These are phyloP conservation scores for Cylindroiulus punctatus DNA, from an alignment of 2,888 invertebrate species.

Conservation along the genomic window DNA sequence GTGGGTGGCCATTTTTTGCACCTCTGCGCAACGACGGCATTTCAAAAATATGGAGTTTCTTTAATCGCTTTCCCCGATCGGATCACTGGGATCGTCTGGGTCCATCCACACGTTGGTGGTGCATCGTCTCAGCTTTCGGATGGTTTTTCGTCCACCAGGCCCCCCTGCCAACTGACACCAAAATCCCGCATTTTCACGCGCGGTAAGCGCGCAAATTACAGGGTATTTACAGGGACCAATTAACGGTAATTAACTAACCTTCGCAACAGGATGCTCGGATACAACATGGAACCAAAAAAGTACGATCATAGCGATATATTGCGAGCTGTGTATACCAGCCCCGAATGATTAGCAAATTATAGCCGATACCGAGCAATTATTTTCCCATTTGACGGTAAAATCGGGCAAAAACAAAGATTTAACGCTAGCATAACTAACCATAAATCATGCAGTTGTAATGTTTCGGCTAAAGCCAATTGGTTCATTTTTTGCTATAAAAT, in stretches of 20 bases:
- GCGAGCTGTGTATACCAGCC: background rate
- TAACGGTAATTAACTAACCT: slow-evolving; percentile 37
- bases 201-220: slow-evolving; percentile 5
- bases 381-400: background rate
- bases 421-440: background rate
- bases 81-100: background rate
- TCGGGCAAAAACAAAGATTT: background rate
- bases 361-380: background rate
- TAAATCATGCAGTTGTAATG: background rate
- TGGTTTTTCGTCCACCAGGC: background rate
- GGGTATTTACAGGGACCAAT: slow-evolving; percentile 12
- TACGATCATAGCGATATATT: background rate
- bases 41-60: background rate
- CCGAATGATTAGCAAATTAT: background rate
- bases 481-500: background rate
- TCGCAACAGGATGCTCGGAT: background rate
- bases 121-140: background rate
- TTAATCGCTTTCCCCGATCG: background rate
- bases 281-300: background rate
- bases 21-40: background rate
- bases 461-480: background rate
- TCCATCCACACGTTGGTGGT: background rate
- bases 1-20: background rate
- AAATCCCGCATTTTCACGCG: slow-evolving; percentile 18
- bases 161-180: background rate